These are phyloP conservation scores for Phortica magna DNA, from an alignment of 2,888 invertebrate genomes.

Conservation along the genomic window DNA sequence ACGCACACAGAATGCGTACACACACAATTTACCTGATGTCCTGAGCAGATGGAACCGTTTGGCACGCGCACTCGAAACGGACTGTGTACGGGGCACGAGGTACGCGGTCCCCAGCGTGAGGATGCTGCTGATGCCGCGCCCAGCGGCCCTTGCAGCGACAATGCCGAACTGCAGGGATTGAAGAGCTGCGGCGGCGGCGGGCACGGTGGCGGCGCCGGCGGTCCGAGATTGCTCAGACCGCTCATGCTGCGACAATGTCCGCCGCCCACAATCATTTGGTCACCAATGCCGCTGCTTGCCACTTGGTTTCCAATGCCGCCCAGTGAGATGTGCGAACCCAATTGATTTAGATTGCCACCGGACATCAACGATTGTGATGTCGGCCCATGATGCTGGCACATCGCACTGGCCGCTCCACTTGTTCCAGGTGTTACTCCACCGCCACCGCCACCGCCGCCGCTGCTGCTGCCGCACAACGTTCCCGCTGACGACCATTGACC, in stretches of 20 bases:
- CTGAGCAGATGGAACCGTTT: constrained; percentile 78
- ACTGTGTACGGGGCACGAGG: constrained; percentile 79
- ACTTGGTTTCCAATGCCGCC: constrained; percentile 72
- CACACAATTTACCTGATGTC: constrained; percentile 77
- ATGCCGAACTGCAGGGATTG: constrained; percentile 78
- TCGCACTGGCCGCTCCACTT: constrained; percentile 59
- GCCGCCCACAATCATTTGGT: constrained; percentile 48
- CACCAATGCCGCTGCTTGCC: constrained; percentile 63
- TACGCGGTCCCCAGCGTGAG: constrained; percentile 78
- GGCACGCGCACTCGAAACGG: constrained; percentile 78
- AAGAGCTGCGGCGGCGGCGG: constrained; percentile 77
- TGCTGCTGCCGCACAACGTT: constrained; percentile 56
- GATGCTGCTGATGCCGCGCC: constrained; percentile 60
- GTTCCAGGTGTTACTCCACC: constrained; percentile 67
- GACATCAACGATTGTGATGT: constrained; percentile 77
- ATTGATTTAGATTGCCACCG: constrained; percentile 67
- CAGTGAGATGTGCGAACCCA: constrained; percentile 71
- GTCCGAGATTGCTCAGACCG: constrained; percentile 71
- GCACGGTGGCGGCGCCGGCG: constrained; percentile 69
- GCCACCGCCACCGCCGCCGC: constrained; percentile 42
- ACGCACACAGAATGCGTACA: neutral
- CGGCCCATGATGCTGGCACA: constrained; percentile 73
- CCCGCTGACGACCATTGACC: constrained; percentile 66
- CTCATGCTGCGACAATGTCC: constrained; percentile 74
- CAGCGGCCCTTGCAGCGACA: constrained; percentile 75